Evolutionary conservation across 2,113 vertebrate genomes (phyloP), one percentile per base, ranked within the genome.

Genomic region (Syngnathus floridae): DNA sequence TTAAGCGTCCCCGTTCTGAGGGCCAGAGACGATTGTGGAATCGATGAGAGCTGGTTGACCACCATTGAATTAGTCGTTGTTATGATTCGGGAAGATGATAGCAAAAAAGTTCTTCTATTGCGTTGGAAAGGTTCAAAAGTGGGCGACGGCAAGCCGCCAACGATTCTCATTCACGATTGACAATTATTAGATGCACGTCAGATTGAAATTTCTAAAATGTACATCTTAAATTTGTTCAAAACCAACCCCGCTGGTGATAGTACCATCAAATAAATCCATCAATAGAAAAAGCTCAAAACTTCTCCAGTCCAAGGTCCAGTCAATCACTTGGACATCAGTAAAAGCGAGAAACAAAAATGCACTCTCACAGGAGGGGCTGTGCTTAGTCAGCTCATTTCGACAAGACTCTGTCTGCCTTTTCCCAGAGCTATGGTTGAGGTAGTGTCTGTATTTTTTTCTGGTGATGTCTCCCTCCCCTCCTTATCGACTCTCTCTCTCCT

Each of bases 401-500:
- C 54, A 17, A 3, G 26, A n/a, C 7, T 37, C 35, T 35, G 5
- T 52, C 9, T 8, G 60, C 55, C 64, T 52, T 49, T 61, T 8
- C 52, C 54, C 64, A 19, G 9, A n/a, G 22, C 19, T 40, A 37
- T 22, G 40, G 58, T 60, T 40, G 58, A 70, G 68, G 66, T 70
- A 66, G 66, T 65, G 78, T 84, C 85, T 78, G 78, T 65, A 79
- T 79, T 71, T 84, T 84, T 83, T 88, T 85, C 84, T 71, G 79
- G 52, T 78, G 75, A 43, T 41, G 1, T 55, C 36, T 40, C 36
- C 21, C 21, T 43, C 13, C 49, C 49, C 16, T 57, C 49, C 54
- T 22, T 7, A 21, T 49, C 31, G 48, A 41, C 66, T 22, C 66
- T 22, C 64, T 35, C 69, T 59, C 70, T 36, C 59, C 49, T 61